Evolutionary conservation across 2,888 invertebrate genomes (phyloP).

Genomic region (Elgonia sp.): DNA sequence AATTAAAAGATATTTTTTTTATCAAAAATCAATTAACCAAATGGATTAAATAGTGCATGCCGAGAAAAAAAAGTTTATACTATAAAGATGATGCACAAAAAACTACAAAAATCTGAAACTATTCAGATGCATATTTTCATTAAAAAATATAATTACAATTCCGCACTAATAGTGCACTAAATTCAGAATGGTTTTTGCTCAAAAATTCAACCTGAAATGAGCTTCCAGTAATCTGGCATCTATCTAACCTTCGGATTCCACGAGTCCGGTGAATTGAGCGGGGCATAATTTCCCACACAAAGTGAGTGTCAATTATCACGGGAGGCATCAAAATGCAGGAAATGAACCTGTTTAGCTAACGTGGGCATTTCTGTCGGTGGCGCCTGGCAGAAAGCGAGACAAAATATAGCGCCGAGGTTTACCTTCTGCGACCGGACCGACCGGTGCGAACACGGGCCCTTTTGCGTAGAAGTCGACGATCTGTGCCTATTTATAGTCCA

Average conservation of each 20-base stretch:
- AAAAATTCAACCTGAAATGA: neutral
- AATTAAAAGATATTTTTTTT: too few species aligned
- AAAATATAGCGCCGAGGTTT: constrained; percentile 47
- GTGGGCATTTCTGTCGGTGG: constrained; percentile 32
- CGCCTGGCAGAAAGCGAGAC: constrained; percentile 30
- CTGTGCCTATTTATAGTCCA: constrained; percentile 81
- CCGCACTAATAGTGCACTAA: too few species aligned
- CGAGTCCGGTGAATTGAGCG: constrained; percentile 8
- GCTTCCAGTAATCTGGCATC: neutral
- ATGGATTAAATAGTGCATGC: too few species aligned
- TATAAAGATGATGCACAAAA: too few species aligned
- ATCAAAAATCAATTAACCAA: too few species aligned
- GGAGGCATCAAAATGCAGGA: constrained; percentile 47
- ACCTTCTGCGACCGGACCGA: constrained; percentile 63
- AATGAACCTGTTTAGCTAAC: constrained; percentile 62
- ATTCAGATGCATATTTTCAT: too few species aligned
- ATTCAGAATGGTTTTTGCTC: too few species aligned
- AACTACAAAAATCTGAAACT: too few species aligned
- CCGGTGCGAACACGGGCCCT: constrained; percentile 62
- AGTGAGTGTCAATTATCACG: constrained; percentile 42
- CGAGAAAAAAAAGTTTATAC: too few species aligned
- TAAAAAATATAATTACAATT: too few species aligned
- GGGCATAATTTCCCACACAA: constrained; percentile 10
- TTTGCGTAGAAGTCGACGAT: constrained; percentile 71
- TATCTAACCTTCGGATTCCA: constrained; percentile 32